Base-by-base conservation (phyloP, 2,888 invertebrate genomes). In the Tetragonisca angustula region DNA sequence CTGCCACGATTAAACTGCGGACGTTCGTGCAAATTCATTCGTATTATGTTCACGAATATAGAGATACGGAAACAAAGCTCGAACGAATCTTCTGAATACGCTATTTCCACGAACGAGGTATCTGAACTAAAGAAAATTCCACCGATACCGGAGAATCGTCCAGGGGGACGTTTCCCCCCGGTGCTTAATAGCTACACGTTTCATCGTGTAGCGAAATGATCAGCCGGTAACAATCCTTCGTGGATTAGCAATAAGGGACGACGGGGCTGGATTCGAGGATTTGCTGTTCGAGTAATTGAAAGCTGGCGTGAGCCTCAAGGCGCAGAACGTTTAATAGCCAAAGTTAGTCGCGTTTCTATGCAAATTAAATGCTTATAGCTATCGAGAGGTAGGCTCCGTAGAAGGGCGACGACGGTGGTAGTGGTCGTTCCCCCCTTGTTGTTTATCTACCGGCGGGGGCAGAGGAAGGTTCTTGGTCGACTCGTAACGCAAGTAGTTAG, bases 261-360 rank as follows among this genome's bases (percentile, higher is more conserved):
- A 69, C 74, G 85, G 83, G 74, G 43, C 43, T 61, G 83, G 79
- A 49, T 70, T 77, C 72, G 84, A 81, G 89, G 91, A 91, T 91
- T 92, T 89, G 91, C 91, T 86, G 88, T 90, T 90, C 86, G 81
- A 79, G 89, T 92, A 92, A 92, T 91, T 92, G 92, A 92, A 92
- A 91, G 85, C 89, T 87, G 89, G 86, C 88, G 86, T 81, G 83
- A 83, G 82, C 87, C 88, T 90, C 84, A 87, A 87, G 88, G 88
- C 89, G 88, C 76, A 78, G 89, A 88, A 86, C 86, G 88, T 89
- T 92, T 93, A 93, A 93, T 93, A 93, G 93, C 90, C 89, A 88
- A 93, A 93, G 93, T 93, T 93, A 90, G 93, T 91, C 89, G 91
- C 90, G 91, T 93, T 93, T 93, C 92, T 91, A 93, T 93, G 93